Evolutionary conservation across 1,140 invertebrate genomes (phyloP).

Genomic region (Drosophila tani): DNA sequence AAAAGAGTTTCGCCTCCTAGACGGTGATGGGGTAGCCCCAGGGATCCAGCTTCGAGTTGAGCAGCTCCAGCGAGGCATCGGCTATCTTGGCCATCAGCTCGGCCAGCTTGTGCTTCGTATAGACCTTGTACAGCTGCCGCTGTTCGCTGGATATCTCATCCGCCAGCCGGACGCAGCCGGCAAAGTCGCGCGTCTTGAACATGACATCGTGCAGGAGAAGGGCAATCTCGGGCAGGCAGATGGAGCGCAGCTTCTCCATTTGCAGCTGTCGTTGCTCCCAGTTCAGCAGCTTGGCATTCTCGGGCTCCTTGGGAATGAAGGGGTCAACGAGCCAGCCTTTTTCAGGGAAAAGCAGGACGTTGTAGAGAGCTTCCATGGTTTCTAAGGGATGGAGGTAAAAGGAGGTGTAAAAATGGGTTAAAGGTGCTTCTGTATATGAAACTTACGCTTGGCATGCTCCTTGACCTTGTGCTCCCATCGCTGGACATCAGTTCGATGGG

Average conservation of each 20-base stretch:
- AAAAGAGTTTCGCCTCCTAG: conserved; percentile 38
- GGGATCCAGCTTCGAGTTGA: conserved; percentile 90
- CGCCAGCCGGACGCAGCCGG: conserved; percentile 92
- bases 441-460: conserved; percentile 88
- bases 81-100: conserved; percentile 92
- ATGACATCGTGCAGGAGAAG: conserved; percentile 93
- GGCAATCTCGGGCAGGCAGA: conserved; percentile 94
- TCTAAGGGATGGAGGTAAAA: conserved; percentile 84
- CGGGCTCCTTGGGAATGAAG: conserved; percentile 74
- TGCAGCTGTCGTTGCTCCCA: conserved; percentile 86
- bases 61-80: conserved; percentile 90
- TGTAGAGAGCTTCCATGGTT: conserved; percentile 93
- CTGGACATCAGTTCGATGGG: conserved; percentile 91
- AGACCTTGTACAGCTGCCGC: conserved; percentile 92
- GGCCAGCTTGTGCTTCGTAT: conserved; percentile 90
- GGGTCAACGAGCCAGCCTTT: conserved; percentile 95
- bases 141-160: conserved; percentile 92
- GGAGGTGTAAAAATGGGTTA: no score
- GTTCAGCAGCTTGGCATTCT: conserved; percentile 49
- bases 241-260: conserved; percentile 90
- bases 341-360: conserved; percentile 94
- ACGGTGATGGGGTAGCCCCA: conserved; percentile 86
- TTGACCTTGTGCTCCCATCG: conserved; percentile 90
- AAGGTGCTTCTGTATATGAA: no score
- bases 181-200: conserved; percentile 90